A percentile compares a stretch with the other conserved stretches of the same genome.
These are phyloP conservation scores for Drosophila incognita DNA, from an alignment of 2,888 invertebrate genomes.

Conservation along the genomic window DNA sequence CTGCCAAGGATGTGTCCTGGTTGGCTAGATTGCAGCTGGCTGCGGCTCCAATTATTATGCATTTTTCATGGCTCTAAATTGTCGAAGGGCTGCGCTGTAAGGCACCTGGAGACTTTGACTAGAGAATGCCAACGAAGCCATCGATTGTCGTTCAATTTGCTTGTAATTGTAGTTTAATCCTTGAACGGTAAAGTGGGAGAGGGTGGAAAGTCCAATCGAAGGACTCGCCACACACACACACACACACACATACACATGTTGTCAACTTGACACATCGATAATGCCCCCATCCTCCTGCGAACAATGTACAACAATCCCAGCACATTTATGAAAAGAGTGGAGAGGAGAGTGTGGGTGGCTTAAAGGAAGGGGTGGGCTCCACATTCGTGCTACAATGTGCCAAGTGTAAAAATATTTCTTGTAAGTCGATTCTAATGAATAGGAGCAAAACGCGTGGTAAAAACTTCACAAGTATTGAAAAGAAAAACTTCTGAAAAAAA, in stretches of 20 bases:
- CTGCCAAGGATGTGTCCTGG: constrained; percentile 18
- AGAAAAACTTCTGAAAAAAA: constrained; percentile 27
- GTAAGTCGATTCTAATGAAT: constrained; percentile 35
- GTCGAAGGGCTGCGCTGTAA: constrained; percentile 14
- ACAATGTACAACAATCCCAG: constrained; percentile 41
- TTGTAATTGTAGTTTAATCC: constrained; percentile 48
- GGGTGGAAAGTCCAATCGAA: neutral
- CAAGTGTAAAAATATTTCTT: constrained; percentile 42
- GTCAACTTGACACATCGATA: constrained; percentile 78
- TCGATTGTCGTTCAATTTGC: constrained; percentile 44
- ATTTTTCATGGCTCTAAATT: constrained; percentile 68
- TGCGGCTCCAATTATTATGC: constrained; percentile 55
- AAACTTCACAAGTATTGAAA: constrained; percentile 26
- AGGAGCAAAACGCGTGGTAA: constrained; percentile 27
- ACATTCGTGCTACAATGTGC: constrained; percentile 24
- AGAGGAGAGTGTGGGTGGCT: neutral
- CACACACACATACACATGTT: constrained; percentile 31
- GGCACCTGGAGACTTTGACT: neutral
- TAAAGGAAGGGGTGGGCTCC: no score
- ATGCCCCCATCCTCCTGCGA: constrained; percentile 15
- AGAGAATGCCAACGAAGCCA: constrained; percentile 43
- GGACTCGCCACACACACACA: constrained; percentile 21
- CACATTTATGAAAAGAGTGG: constrained; percentile 62
- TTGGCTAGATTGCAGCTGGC: constrained; percentile 1
- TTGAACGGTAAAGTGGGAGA: neutral